Evolutionary conservation across 2,797 vertebrate genomes (phyloP), one percentile per base, ranked within the genome.

Genomic region (Cyclura pinguis): DNA sequence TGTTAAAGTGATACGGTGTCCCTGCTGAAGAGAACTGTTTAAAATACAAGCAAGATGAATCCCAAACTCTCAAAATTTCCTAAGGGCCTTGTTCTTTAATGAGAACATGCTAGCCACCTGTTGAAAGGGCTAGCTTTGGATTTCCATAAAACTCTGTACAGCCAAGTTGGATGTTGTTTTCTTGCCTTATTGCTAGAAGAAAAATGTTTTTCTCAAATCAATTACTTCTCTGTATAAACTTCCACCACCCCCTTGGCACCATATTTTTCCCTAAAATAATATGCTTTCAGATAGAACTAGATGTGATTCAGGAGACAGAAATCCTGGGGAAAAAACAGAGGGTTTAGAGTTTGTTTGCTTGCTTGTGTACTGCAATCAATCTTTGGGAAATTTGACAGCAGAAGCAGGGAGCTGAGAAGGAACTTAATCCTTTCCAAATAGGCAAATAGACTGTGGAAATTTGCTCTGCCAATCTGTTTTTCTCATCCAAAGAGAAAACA

Each of bases 21-120:
- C 20, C 32, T 18, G 4, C 50, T 22, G 47, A 69, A 29, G 18
- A 32, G 62, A 78, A 35, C n/a, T 38, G 59, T 64, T 85, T 57
- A 67, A 85, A 85, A 67, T 69, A 47, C 57, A 57, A 57, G 64
- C 35, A 72, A 50, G 62, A 38, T 1, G 50, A 86, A 86, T 38
- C 20, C 18, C 32, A 57, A 88, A 42, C 12, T 2, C 73, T n/a
- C 55, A 24, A 42, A 59, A 59, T 86, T 86, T 81, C 32, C 89
- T 52, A 81, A 35, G 62, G 55, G 12, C 18, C 67, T 86, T 89
- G 59, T 62, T n/a, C 64, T 85, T 59, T 10, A 86, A 90, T 73
- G 52, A 72, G 84, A 72, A 80, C 20, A 18, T 12, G 29, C 80
- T 83, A 69, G 29, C 67, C 32, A 72, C 80, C 13, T 57, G 57